Evolutionary conservation across 2,113 vertebrate species (phyloP).

Genomic region (Mirza zaza): DNA sequence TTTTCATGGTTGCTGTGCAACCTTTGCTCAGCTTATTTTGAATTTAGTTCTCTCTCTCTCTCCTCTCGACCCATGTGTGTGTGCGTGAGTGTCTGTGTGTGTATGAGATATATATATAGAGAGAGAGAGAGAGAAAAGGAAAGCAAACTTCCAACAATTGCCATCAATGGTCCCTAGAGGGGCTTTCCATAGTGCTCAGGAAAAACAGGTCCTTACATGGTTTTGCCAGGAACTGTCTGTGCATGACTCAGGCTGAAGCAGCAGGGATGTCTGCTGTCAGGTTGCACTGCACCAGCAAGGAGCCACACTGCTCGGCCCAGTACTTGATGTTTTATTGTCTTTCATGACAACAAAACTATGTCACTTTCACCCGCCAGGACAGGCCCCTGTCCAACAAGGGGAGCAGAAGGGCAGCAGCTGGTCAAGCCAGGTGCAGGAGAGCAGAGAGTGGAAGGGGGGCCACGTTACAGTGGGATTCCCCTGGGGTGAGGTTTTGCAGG

Average conservation of each 20-base stretch:
- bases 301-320: not conserved
- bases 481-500: rapidly evolving
- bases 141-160: not conserved
- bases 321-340: not conserved
- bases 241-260: not conserved
- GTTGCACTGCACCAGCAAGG: not conserved
- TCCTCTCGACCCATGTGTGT: not conserved
- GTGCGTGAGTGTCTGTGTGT: too few species aligned
- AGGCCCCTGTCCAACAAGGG: not conserved
- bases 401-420: not conserved
- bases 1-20: not conserved
- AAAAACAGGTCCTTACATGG: not conserved
- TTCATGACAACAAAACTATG: not conserved
- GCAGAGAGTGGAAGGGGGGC: rapidly evolving
- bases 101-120: too few species aligned
- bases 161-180: not conserved
- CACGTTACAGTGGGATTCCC: rapidly evolving
- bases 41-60: not conserved
- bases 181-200: not conserved
- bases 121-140: too few species aligned
- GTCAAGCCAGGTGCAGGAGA: not conserved
- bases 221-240: not conserved
- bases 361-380: not conserved
- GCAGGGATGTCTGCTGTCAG: not conserved
- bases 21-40: not conserved